Evolutionary conservation across 2,113 vertebrate species (phyloP).

Genomic region (Hippoglossus stenolepis): DNA sequence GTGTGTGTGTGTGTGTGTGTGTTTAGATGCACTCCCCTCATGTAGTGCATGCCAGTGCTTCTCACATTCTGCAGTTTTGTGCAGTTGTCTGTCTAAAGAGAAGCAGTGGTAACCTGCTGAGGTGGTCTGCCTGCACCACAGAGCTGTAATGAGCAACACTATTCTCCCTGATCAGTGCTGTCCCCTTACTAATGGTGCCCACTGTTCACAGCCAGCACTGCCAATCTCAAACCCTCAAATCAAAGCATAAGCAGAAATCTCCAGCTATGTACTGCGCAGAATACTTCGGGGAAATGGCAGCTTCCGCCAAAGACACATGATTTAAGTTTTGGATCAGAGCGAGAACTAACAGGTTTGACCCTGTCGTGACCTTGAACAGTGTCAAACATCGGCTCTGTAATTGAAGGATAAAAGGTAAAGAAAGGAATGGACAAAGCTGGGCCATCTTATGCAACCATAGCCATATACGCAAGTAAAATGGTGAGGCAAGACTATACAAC

Average conservation of each 20-base stretch:
- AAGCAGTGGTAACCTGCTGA: constrained; percentile 38
- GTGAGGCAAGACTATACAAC: no score
- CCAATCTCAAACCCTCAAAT: constrained; percentile 22
- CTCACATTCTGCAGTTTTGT: constrained; percentile 37
- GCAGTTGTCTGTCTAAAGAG: constrained; percentile 37
- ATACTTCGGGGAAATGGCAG: no score
- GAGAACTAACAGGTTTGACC: constrained; percentile 22
- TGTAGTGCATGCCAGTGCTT: neutral
- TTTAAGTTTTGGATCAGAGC: constrained; percentile 4
- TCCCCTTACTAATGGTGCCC: constrained; percentile 36
- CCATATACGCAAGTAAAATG: no score
- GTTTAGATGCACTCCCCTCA: neutral
- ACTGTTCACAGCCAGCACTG: constrained; percentile 12
- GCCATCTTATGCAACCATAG: no score
- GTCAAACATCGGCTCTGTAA: neutral
- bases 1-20: neutral
- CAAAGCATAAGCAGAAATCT: constrained; percentile 11
- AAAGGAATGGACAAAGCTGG: neutral
- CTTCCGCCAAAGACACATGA: neutral
- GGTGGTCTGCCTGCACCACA: constrained; percentile 41
- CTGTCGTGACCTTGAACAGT: constrained; percentile 57
- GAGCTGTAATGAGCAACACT: constrained; percentile 64
- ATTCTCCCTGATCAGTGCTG: constrained; percentile 46
- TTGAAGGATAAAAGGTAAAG: neutral
- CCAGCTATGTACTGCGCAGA: neutral